Evolutionary conservation across 2,113 vertebrate species (phyloP).

Genomic region (Brienomyrus brachyistius): DNA sequence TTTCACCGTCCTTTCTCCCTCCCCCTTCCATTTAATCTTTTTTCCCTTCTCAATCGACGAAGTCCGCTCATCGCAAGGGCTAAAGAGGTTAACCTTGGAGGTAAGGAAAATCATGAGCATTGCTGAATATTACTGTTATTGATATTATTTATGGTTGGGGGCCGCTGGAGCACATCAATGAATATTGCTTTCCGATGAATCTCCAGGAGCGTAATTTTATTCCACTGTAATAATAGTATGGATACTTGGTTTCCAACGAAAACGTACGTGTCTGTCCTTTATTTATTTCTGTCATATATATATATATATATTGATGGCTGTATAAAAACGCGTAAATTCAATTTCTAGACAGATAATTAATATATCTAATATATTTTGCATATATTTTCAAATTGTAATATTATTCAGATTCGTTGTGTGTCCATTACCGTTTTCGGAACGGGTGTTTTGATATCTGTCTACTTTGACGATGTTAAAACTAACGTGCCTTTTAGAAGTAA

Average conservation of each 20-base stretch:
- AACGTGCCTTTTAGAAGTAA: background rate
- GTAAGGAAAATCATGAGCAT: constrained; percentile 8
- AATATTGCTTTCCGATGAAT: background rate
- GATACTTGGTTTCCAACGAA: background rate
- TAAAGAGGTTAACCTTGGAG: constrained; percentile 12
- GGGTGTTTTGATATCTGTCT: background rate
- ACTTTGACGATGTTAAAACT: background rate
- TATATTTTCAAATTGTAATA: background rate
- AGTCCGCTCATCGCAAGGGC: constrained; percentile 4
- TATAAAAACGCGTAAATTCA: background rate
- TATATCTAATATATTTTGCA: background rate
- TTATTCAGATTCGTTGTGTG: background rate
- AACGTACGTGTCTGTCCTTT: too few species aligned
- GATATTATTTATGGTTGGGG: background rate
- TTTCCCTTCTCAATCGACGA: constrained; percentile 5
- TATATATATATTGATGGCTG: background rate
- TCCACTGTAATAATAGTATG: constrained; percentile 7
- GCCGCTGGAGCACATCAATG: background rate
- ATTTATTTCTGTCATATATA: too few species aligned
- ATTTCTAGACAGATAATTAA: background rate
- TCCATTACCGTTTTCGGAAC: background rate
- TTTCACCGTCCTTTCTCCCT: constrained; percentile 18
- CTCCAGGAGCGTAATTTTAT: constrained; percentile 5
- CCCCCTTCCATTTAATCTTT: background rate
- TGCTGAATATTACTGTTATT: background rate